Percentiles rank a stretch among this genome's conserved stretches.
Evolutionary conservation across 2,888 invertebrate genomes (phyloP).

Genomic region (Strigamia transsilvanica): DNA sequence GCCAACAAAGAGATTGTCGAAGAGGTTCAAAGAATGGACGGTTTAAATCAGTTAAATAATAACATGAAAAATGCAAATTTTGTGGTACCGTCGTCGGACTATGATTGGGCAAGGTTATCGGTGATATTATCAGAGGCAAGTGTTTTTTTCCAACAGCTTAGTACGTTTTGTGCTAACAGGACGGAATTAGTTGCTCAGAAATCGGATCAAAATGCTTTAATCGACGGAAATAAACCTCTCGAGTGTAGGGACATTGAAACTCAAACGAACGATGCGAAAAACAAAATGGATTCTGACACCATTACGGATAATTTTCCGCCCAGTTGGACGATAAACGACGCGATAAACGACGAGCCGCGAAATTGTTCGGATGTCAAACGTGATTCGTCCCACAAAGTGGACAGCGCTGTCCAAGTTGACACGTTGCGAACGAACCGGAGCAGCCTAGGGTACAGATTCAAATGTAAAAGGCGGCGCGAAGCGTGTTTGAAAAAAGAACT

Average conservation of each 20-base stretch:
- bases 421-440: background rate
- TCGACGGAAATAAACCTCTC: background rate
- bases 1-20: slow-evolving; percentile 3
- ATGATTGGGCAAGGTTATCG: slow-evolving; percentile 32
- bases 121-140: slow-evolving; percentile 35
- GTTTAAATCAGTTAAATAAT: background rate
- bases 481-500: slow-evolving; percentile 52
- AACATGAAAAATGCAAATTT: slow-evolving; percentile 42
- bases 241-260: background rate
- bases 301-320: slow-evolving; percentile 17
- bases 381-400: background rate
- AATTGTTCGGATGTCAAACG: too few species aligned
- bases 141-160: slow-evolving; percentile 37
- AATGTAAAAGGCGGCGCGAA: slow-evolving; percentile 15
- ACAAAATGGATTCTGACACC: background rate
- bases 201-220: background rate
- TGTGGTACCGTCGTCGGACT: background rate
- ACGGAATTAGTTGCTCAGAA: slow-evolving; percentile 10
- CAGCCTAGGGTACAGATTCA: background rate
- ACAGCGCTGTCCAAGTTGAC: slow-evolving; percentile 33
- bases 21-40: slow-evolving; percentile 22
- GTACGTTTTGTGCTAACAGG: slow-evolving; percentile 27
- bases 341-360: background rate
- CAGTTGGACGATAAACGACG: background rate
- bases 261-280: background rate